phyloP scores from a whole-genome alignment of 2,888 invertebrate species.

The Patella ulyssiponensis region DNA sequence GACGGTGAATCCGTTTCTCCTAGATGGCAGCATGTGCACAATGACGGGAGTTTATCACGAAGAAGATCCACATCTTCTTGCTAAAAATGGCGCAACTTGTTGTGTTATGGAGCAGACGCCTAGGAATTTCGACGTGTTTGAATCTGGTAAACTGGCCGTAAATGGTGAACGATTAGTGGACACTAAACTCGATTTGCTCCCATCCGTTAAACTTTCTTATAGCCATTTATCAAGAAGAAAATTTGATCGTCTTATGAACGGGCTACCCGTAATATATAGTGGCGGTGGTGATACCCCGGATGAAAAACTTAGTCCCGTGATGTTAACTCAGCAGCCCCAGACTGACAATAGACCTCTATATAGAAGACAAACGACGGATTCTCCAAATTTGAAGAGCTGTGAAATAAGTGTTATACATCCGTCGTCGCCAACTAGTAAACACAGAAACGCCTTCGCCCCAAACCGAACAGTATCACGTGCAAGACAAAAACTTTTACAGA shows the following conservation, averaged over 20 bases:
- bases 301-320: background rate
- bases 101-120: background rate
- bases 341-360: background rate
- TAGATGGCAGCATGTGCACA: conserved; percentile 36
- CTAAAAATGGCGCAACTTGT: background rate
- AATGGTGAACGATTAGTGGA: background rate
- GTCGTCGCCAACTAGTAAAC: background rate
- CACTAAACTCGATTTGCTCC: conserved; percentile 15
- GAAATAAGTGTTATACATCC: background rate
- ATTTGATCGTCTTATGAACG: conserved; percentile 36
- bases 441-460: background rate
- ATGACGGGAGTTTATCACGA: conserved; percentile 3
- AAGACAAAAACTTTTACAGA: conserved; percentile 5
- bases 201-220: conserved; percentile 31
- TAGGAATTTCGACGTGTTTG: background rate
- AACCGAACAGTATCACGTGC: background rate
- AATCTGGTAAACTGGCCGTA: background rate
- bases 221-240: conserved; percentile 34
- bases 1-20: conserved; percentile 35
- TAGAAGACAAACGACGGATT: background rate
- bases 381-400: background rate
- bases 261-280: conserved; percentile 30
- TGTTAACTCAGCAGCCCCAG: background rate
- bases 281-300: background rate
- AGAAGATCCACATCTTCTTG: background rate